Evolutionary conservation across 2,797 vertebrate species (phyloP), one percentile per base, ranked within the genome.

Genomic region (Chelidonichthys spinosus): DNA sequence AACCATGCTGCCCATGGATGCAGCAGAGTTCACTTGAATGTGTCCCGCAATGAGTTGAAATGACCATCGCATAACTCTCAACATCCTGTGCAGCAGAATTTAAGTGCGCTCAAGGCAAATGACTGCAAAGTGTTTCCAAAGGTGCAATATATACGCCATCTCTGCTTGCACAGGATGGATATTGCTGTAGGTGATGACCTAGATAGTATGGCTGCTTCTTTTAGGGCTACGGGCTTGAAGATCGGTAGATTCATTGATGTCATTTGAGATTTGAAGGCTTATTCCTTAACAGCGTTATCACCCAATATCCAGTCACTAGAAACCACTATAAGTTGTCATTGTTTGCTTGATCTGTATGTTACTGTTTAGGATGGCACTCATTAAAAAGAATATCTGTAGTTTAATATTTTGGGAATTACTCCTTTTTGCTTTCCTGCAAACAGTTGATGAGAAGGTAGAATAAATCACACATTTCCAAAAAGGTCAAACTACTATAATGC

Each of bases 21-120:
- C 33, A 55, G 53, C 36, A 36, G 33, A 55, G 33, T 55, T 55
- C 53, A 36, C 9, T 50, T 25, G 10, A 52, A 25, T 52, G 49
- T 25, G 68, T 42, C 40, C 58, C 58, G 46, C 58, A 42, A 7
- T 7, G 11, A 13, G 14, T 11, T 11, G 2, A 63, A 65, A 39
- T 52, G 15, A 50, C 50, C 56, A 58, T 62, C 53, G 7, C 49
- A 72, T 54, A 44, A 64, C n/a, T 60, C 40, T 32, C 6, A 65
- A 44, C 8, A 52, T n/a, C 13, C 13, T 60, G 42, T 62, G 36
- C 35, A 37, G 40, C 47, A 66, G 6, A 40, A 11, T 36, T 2
- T 47, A 9, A 49, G 33, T 59, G 59, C 40, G 6, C 18, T 60
- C 1, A 44, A 62, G 37, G 62, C 33, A 62, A 62, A 79, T 18